These are phyloP conservation scores for Diadegma fenestrale DNA, from an alignment of 2,888 invertebrate genomes.

Conservation along the genomic window DNA sequence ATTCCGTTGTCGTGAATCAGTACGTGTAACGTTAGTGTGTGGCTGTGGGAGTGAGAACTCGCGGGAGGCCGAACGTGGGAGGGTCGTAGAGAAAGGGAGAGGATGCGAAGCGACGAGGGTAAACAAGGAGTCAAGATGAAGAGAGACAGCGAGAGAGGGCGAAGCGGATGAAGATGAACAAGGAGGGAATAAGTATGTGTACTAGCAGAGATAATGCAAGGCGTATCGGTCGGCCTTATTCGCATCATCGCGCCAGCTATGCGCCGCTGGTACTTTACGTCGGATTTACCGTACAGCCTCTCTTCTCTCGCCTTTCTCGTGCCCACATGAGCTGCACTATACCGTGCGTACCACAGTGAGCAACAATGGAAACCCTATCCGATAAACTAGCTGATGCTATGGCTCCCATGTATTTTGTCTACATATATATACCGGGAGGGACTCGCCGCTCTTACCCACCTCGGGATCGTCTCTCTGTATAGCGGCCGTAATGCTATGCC, in stretches of 20 bases:
- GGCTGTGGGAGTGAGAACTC: conserved; percentile 20
- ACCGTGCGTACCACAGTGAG: conserved; percentile 56
- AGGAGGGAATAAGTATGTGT: conserved; percentile 46
- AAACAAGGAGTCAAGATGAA: conserved; percentile 38
- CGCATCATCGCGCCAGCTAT: conserved; percentile 67
- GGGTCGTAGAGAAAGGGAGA: conserved; percentile 45
- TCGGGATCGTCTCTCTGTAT: conserved; percentile 42
- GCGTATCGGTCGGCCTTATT: conserved; percentile 73
- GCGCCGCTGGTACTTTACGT: conserved; percentile 66
- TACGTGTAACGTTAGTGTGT: conserved; percentile 7
- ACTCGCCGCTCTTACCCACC: conserved; percentile 27
- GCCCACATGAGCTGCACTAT: conserved; percentile 5
- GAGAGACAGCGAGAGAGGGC: neutral
- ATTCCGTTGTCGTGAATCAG: conserved; percentile 40
- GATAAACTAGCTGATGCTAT: conserved; percentile 68
- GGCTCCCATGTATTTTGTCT: conserved; percentile 33
- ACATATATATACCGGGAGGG: conserved; percentile 4
- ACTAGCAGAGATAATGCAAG: conserved; percentile 65
- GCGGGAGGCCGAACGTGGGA: conserved; percentile 44
- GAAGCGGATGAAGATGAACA: conserved; percentile 38
- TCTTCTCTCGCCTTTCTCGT: conserved; percentile 15
- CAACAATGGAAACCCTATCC: conserved; percentile 68
- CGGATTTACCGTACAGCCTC: conserved; percentile 66
- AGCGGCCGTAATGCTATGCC: conserved; percentile 59
- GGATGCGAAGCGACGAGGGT: conserved; percentile 51